These are phyloP conservation scores for Podarcis lilfordi DNA, from an alignment of 2,797 vertebrate genomes.

Conservation along the genomic window DNA sequence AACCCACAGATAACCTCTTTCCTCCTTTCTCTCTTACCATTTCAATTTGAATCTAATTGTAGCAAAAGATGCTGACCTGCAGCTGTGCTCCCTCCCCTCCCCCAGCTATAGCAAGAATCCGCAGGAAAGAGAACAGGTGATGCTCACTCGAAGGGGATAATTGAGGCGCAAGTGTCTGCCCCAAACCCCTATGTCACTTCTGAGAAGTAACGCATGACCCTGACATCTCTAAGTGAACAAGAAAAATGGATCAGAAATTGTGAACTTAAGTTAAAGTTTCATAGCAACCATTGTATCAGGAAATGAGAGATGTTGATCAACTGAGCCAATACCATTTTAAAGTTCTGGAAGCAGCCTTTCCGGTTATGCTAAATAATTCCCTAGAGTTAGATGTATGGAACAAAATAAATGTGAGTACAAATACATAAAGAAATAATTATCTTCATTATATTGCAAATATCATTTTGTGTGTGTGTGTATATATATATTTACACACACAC, in stretches of 20 bases:
- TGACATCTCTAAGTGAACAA: background rate
- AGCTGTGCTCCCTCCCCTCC: background rate
- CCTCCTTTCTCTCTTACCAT: conserved; percentile 6
- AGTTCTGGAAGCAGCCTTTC: background rate
- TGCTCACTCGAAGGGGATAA: background rate
- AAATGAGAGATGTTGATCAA: background rate
- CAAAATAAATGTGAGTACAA: background rate
- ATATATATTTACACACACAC: too few relatives aligned
- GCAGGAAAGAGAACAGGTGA: conserved; percentile 8
- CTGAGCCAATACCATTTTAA: background rate
- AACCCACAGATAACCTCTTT: conserved; percentile 25
- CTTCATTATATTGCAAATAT: background rate
- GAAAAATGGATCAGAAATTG: background rate
- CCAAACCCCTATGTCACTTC: background rate
- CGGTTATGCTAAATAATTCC: background rate
- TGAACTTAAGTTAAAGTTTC: background rate
- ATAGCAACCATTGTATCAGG: background rate
- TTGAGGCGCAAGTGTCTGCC: background rate
- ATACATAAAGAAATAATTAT: background rate
- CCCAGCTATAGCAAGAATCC: background rate
- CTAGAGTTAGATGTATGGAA: background rate
- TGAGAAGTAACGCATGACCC: background rate
- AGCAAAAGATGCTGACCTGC: conserved; percentile 23
- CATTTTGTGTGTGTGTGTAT: background rate
- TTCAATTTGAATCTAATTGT: conserved; percentile 22